Evolutionary conservation across 2,888 invertebrate species (phyloP).

Genomic region (Anarsia innoxiella): DNA sequence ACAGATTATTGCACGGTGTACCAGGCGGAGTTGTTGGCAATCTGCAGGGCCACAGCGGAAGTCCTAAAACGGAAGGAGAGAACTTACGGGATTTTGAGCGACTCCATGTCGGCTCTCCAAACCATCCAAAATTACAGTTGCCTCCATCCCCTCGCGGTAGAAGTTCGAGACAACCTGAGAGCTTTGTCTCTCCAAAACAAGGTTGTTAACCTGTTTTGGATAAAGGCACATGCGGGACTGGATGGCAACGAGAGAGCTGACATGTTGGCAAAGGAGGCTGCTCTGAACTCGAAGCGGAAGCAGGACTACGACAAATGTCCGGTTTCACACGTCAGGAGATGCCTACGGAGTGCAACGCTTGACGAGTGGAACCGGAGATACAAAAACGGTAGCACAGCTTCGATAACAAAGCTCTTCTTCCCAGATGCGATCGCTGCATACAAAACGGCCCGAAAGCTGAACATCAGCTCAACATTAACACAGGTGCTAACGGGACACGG

Average conservation of each 20-base stretch:
- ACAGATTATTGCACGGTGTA: slow-evolving; percentile 4
- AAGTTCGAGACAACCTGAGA: background rate
- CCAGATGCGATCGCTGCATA: slow-evolving; percentile 3
- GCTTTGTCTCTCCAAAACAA: background rate
- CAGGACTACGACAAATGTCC: slow-evolving; percentile 10
- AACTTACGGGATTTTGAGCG: background rate
- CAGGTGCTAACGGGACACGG: slow-evolving; percentile 8
- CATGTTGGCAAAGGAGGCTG: slow-evolving; percentile 13
- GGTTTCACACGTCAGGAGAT: slow-evolving; percentile 4
- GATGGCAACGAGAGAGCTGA: slow-evolving; percentile 7
- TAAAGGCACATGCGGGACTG: background rate
- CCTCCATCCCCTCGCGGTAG: slow-evolving; percentile 1
- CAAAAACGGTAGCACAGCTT: background rate
- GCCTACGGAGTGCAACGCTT: slow-evolving; percentile 1
- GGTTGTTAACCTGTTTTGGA: background rate
- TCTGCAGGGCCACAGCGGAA: background rate
- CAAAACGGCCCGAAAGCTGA: background rate
- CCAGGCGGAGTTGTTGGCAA: slow-evolving; percentile 6
- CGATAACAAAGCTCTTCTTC: slow-evolving; percentile 4
- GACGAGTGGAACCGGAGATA: slow-evolving; percentile 8
- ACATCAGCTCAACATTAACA: background rate
- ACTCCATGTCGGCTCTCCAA: slow-evolving; percentile 3
- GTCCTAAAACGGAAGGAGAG: background rate
- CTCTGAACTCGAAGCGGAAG: background rate
- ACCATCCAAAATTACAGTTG: background rate